Percentiles rank a stretch among this genome's conserved stretches.
Evolutionary conservation across 1,140 invertebrate species (phyloP).

Genomic region (Luehdorfia chinensis): DNA sequence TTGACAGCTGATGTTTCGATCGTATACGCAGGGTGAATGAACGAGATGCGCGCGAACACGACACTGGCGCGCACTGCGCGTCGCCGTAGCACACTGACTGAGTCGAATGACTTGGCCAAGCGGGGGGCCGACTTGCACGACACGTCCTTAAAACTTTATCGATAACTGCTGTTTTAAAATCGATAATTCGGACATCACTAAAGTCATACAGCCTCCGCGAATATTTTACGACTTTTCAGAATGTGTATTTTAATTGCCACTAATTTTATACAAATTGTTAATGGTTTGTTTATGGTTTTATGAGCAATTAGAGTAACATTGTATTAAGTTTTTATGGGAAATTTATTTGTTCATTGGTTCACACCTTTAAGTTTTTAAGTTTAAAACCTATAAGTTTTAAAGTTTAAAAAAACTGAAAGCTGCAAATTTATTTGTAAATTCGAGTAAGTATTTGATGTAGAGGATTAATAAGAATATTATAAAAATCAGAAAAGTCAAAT

Average conservation of each 20-base stretch:
- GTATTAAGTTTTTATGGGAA: slow-evolving; percentile 3
- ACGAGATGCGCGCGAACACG: slow-evolving; percentile 44
- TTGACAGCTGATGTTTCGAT: slow-evolving; percentile 63
- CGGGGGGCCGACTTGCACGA: slow-evolving; percentile 49
- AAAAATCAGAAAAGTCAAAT: too few species aligned
- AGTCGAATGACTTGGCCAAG: slow-evolving; percentile 24
- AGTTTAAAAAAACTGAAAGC: too few species aligned
- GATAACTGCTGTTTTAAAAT: slow-evolving; percentile 52
- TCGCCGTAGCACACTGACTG: slow-evolving; percentile 51
- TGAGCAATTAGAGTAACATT: slow-evolving; percentile 8
- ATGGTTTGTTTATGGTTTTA: slow-evolving; percentile 11
- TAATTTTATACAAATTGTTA: slow-evolving; percentile 4
- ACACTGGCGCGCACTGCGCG: slow-evolving; percentile 41
- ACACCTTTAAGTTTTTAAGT: background rate
- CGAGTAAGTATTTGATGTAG: too few species aligned
- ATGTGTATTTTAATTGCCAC: slow-evolving; percentile 27
- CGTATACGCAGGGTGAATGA: slow-evolving; percentile 56
- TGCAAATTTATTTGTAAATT: too few species aligned
- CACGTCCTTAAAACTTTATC: slow-evolving; percentile 59
- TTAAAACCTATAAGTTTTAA: too few species aligned
- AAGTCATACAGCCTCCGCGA: slow-evolving; percentile 25
- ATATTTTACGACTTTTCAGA: slow-evolving; percentile 31
- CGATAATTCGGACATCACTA: slow-evolving; percentile 49
- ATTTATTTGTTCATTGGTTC: slow-evolving; percentile 11
- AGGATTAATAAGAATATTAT: too few species aligned